Evolutionary conservation across 2,888 invertebrate genomes (phyloP).

Genomic region (Phortica magna): DNA sequence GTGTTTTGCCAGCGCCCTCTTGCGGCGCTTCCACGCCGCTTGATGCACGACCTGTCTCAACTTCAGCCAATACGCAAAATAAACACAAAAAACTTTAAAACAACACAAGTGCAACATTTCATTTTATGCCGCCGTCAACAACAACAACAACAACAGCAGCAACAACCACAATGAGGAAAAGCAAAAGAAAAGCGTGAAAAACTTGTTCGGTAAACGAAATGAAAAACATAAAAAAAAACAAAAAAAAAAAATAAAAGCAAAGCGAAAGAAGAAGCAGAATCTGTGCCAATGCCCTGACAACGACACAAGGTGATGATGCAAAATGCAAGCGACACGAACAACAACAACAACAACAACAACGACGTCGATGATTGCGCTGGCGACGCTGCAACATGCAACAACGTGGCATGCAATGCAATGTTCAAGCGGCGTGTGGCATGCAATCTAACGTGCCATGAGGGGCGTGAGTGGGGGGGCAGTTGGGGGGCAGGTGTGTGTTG

Average conservation of each 20-base stretch:
- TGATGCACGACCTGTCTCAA: no score
- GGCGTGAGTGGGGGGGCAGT: not conserved
- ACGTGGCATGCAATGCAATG: not conserved
- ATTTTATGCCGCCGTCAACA: slow-evolving; percentile 5
- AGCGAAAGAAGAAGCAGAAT: slow-evolving; percentile 52
- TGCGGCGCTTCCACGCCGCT: no score
- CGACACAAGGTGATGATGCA: slow-evolving; percentile 75
- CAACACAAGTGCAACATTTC: not conserved
- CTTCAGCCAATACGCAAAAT: no score
- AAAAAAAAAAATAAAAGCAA: slow-evolving; percentile 47
- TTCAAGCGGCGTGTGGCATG: no score
- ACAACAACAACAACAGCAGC: slow-evolving; percentile 5
- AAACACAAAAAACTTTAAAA: not conserved
- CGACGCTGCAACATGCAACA: not conserved
- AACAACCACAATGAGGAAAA: slow-evolving; percentile 26
- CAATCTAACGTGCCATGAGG: not conserved
- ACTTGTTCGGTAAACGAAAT: not conserved
- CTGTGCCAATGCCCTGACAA: slow-evolving; percentile 77
- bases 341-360: slow-evolving; percentile 38
- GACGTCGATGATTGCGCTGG: slow-evolving; percentile 13
- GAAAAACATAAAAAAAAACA: slow-evolving; percentile 33
- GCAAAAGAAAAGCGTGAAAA: slow-evolving; percentile 1
- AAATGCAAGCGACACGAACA: slow-evolving; percentile 50
- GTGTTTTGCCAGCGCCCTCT: no score
- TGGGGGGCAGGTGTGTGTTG: not conserved